phyloP scores from a whole-genome alignment of 1,140 invertebrate species.

The Oreohelix idahoensis region DNA sequence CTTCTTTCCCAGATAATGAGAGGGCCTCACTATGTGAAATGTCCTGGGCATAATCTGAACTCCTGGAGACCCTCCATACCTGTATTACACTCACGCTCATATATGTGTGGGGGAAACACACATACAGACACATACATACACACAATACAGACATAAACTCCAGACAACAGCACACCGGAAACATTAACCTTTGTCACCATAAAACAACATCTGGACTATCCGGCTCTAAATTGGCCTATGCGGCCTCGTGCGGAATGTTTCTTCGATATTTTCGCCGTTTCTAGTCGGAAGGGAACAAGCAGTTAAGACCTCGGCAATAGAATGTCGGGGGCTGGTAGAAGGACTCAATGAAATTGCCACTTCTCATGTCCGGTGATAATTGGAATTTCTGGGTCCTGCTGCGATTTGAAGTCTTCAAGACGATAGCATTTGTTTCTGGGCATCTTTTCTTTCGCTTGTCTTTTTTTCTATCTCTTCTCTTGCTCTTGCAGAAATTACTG shows the following conservation, averaged over 20 bases:
- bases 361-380: conserved; percentile 36
- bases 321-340: not conserved
- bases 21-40: no score
- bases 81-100: no score
- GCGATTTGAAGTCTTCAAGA: conserved; percentile 3
- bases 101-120: no score
- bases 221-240: not conserved
- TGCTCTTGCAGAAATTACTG: not conserved
- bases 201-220: not conserved
- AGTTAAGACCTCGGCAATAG: conserved; percentile 22
- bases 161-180: not conserved
- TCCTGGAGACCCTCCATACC: no score
- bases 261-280: not conserved
- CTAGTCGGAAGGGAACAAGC: conserved; percentile 5
- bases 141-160: no score
- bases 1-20: no score
- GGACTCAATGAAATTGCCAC: conserved; percentile 35
- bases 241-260: not conserved
- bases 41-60: no score
- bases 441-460: not conserved
- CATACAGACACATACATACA: no score
- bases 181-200: not conserved
- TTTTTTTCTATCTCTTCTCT: not conserved
- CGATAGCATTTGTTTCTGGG: not conserved
- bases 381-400: conserved; percentile 22